Percentiles rank a stretch among this genome's conserved stretches.
Conservation (phyloP, 2,888 invertebrate species). For the Drosophila putrida region DNA sequence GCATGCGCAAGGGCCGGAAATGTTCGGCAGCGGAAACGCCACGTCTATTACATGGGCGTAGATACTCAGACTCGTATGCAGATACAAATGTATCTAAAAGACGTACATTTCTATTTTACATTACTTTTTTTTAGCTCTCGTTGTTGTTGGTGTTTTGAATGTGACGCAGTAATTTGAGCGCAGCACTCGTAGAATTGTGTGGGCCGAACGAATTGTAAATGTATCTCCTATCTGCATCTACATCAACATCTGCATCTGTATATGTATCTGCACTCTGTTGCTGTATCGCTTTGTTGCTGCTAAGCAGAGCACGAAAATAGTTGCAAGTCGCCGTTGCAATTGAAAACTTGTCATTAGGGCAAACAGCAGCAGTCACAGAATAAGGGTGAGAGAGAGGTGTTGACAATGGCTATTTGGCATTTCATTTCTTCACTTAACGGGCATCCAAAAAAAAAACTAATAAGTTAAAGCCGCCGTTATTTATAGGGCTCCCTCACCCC, state of each 20-base stretch:
- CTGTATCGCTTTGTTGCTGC: conserved; percentile 65
- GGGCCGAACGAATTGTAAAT: conserved; percentile 57
- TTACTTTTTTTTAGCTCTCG: conserved; percentile 3
- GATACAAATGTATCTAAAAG: conserved; percentile 68
- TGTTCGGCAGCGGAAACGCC: conserved; percentile 71
- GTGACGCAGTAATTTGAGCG: conserved; percentile 72
- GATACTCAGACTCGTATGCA: conserved; percentile 56
- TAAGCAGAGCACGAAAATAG: conserved; percentile 79
- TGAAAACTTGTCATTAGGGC: conserved; percentile 66
- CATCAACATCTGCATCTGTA: conserved; percentile 34
- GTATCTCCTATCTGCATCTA: conserved; percentile 52
- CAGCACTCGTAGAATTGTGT: conserved; percentile 35
- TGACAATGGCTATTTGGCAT: conserved; percentile 56
- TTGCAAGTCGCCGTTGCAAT: conserved; percentile 64
- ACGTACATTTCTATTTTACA: conserved; percentile 55
- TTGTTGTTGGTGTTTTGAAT: conserved; percentile 39
- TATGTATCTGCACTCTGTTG: conserved; percentile 28
- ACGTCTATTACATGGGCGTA: conserved; percentile 70
- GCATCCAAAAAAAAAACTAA: conserved; percentile 48
- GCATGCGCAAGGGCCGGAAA: conserved; percentile 76
- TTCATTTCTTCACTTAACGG: conserved; percentile 63
- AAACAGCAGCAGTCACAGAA: conserved; percentile 6
- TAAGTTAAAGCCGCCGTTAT: conserved; percentile 75
- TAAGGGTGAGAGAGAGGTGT: conserved; percentile 7
- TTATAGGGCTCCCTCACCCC: conserved; percentile 47